Evolutionary conservation across 1,140 invertebrate genomes (phyloP).

Genomic region (Tenebrio molitor): DNA sequence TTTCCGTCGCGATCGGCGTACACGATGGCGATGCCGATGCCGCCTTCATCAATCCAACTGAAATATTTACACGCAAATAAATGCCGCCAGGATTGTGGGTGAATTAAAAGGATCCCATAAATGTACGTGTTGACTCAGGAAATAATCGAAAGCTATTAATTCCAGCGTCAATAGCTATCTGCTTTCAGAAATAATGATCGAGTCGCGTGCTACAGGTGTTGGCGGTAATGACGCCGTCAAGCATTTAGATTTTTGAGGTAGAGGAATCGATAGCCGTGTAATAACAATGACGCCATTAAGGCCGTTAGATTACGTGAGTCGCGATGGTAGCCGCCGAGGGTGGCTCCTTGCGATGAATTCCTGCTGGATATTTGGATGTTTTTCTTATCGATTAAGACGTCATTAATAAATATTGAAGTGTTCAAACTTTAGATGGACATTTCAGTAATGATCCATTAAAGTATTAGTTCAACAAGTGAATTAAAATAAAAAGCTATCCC

Average conservation of each 20-base stretch:
- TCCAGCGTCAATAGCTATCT: conserved; percentile 60
- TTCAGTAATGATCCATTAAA: too few species aligned
- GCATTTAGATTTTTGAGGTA: conserved; percentile 52
- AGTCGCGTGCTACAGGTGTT: conserved; percentile 61
- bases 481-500: too few species aligned
- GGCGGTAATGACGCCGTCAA: conserved; percentile 57
- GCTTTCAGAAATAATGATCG: conserved; percentile 58
- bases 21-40: conserved; percentile 11
- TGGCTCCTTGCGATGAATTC: neutral
- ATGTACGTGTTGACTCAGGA: conserved; percentile 60
- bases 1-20: conserved; percentile 20
- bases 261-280: conserved; percentile 49
- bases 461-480: too few species aligned
- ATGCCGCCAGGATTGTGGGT: neutral
- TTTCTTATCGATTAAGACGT: too few species aligned
- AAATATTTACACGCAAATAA: conserved; percentile 40
- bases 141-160: conserved; percentile 64
- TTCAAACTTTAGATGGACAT: too few species aligned
- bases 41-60: conserved; percentile 2
- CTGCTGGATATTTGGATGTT: too few species aligned
- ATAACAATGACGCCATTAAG: conserved; percentile 33
- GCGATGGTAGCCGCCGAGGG: neutral
- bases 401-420: too few species aligned
- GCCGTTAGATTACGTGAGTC: neutral
- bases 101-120: conserved; percentile 49